phyloP scores from a whole-genome alignment of 1,140 invertebrate genomes.

The Aradophagus sp. region DNA sequence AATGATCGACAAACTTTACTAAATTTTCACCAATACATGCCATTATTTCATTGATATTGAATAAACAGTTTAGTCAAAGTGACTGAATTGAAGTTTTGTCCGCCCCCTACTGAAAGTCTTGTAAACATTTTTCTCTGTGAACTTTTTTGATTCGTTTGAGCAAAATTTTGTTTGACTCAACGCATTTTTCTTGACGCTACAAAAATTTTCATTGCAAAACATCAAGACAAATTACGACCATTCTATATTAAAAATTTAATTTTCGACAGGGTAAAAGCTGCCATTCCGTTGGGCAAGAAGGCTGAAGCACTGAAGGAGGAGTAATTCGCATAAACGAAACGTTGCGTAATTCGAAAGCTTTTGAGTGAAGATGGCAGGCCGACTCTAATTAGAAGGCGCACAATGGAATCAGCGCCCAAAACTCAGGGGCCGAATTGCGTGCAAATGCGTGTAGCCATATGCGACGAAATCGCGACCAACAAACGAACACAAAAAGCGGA shows the following conservation, averaged over 20 bases:
- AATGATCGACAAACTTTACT: too few species aligned
- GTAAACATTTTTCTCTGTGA: too few species aligned
- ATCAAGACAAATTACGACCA: too few species aligned
- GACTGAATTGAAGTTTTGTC: too few species aligned
- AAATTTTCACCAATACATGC: too few species aligned
- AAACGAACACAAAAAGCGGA: slow-evolving; percentile 39
- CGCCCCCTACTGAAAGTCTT: too few species aligned
- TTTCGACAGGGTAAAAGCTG: slow-evolving; percentile 88
- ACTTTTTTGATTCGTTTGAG: too few species aligned
- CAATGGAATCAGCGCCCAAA: slow-evolving; percentile 47
- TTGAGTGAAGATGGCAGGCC: slow-evolving; percentile 42
- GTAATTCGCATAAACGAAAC: slow-evolving; percentile 73
- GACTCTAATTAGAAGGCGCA: slow-evolving; percentile 53
- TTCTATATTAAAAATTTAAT: slow-evolving; percentile 15
- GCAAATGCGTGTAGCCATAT: slow-evolving; percentile 48
- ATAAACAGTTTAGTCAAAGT: too few species aligned
- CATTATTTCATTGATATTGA: too few species aligned
- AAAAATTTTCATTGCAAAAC: too few species aligned
- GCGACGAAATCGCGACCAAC: slow-evolving; percentile 24
- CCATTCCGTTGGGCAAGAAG: slow-evolving; percentile 93
- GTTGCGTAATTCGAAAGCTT: slow-evolving; percentile 52
- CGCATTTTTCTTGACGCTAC: too few species aligned
- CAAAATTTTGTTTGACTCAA: too few species aligned
- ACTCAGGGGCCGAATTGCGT: slow-evolving; percentile 50
- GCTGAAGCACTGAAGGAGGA: slow-evolving; percentile 87